Conservation (phyloP, 2,888 invertebrate genomes). For the Callyntrura guangdongensis region DNA sequence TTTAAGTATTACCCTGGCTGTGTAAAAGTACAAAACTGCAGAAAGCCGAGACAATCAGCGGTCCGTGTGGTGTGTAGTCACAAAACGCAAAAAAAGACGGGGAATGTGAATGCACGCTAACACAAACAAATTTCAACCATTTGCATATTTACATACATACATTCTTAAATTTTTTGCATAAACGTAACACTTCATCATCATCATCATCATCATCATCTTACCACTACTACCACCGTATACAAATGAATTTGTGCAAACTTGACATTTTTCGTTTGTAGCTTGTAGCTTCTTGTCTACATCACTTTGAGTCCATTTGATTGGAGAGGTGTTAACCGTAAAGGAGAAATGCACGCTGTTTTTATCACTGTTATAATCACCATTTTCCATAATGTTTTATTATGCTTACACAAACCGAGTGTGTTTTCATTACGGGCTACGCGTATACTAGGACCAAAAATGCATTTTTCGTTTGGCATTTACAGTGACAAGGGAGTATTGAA, state of each 20-base stretch:
- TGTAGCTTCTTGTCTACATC: constrained; percentile 20
- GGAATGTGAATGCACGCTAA: too few relatives aligned
- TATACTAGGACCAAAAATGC: background rate
- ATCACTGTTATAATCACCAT: background rate
- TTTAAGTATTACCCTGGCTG: background rate
- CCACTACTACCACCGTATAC: background rate
- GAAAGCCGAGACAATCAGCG: too few relatives aligned
- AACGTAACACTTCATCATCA: background rate
- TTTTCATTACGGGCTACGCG: background rate
- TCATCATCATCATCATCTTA: background rate
- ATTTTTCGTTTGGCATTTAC: background rate
- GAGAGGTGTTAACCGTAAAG: constrained; percentile 48
- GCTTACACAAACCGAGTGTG: background rate
- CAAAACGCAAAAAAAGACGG: too few relatives aligned
- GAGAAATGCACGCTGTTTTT: constrained; percentile 58
- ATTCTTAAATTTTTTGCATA: background rate
- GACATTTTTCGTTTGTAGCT: constrained; percentile 45
- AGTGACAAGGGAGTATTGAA: too few relatives aligned
- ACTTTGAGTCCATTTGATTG: constrained; percentile 33
- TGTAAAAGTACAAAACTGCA: background rate
- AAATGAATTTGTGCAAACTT: constrained; percentile 50
- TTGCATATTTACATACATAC: background rate
- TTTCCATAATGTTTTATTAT: background rate
- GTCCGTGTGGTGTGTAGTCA: too few relatives aligned
- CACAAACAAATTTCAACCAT: background rate